phyloP scores from a whole-genome alignment of 2,888 invertebrate genomes.

The Ecliptopera silaceata region DNA sequence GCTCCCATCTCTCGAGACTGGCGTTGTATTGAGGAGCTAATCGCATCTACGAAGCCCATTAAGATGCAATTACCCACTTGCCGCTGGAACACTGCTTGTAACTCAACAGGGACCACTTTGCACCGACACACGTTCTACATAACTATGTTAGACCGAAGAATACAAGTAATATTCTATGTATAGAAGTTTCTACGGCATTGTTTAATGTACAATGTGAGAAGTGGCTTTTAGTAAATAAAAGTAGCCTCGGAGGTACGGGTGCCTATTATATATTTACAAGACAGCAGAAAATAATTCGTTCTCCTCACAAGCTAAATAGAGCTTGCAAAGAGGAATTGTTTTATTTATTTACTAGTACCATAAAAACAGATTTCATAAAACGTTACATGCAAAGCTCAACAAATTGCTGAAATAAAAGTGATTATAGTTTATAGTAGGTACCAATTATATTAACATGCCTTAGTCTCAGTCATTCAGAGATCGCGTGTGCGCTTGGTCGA shows the following conservation, averaged over 20 bases:
- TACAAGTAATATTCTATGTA: not conserved
- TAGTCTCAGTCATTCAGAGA: too few species aligned
- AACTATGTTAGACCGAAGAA: conserved; percentile 1
- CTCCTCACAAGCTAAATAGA: too few species aligned
- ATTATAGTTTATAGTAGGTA: too few species aligned
- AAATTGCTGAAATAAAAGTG: too few species aligned
- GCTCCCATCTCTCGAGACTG: conserved; percentile 31
- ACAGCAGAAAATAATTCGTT: too few species aligned
- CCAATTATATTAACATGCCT: too few species aligned
- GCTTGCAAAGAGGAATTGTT: too few species aligned
- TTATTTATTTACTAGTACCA: too few species aligned
- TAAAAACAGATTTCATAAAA: too few species aligned
- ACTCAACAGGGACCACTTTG: conserved; percentile 40
- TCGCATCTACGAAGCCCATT: conserved; percentile 39
- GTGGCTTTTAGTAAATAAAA: not conserved
- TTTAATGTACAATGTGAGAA: not conserved
- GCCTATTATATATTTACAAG: too few species aligned
- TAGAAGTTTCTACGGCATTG: not conserved
- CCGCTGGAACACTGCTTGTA: conserved; percentile 28
- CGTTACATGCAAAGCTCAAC: too few species aligned
- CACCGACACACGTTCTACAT: conserved; percentile 18
- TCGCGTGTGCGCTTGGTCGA: too few species aligned
- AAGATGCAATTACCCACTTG: conserved; percentile 33
- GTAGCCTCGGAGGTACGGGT: not conserved
- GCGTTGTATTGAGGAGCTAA: conserved; percentile 47